Evolutionary conservation across 2,797 vertebrate species (phyloP), one percentile per base, ranked within the genome.

Genomic region (Euthynnus affinis): DNA sequence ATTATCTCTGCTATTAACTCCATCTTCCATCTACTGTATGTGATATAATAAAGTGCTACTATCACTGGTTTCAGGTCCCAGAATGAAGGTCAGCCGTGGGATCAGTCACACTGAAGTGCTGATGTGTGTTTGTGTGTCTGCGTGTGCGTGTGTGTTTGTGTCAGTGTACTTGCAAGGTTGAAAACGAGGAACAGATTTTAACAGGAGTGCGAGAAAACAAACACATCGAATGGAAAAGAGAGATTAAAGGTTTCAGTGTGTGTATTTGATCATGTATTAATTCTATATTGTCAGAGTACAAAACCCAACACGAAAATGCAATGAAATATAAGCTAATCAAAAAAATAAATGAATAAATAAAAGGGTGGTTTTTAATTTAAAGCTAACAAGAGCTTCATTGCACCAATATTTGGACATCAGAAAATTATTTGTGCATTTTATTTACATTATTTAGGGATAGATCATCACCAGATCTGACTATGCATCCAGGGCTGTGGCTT

Each of bases 141-240:
- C 5, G 32, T 29, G 42, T 29, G 68, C n/a, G n/a, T 64, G 48
- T 71, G 72, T 74, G 63, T 32, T 20, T 53, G 71, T 12, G 69
- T 22, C 48, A 10, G 63, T 14, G 46, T 12, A 25, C n/a, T 51
- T 42, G 58, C 27, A 23, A 53, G 79, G 66, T 23, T 80, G 85
- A 82, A 83, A 91, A 90, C 84, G 89, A 88, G 81, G 89, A 91
- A 86, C 61, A 78, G 68, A 84, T 81, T 90, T 65, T 76, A 80
- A 88, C 87, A 73, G 71, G 58, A 74, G 49, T 23, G 74, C 67
- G 86, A 85, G 80, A 92, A 90, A 90, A 87, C 88, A 90, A 93
- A 93, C 87, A 90, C 60, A n/a, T 14, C 56, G 32, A 71, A 18
- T 42, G 17, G 18, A 17, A 34, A 13, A 10, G 34, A 12, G n/a